Conservation (phyloP, 2,797 vertebrate genomes). For the Sylvilagus floridanus region DNA sequence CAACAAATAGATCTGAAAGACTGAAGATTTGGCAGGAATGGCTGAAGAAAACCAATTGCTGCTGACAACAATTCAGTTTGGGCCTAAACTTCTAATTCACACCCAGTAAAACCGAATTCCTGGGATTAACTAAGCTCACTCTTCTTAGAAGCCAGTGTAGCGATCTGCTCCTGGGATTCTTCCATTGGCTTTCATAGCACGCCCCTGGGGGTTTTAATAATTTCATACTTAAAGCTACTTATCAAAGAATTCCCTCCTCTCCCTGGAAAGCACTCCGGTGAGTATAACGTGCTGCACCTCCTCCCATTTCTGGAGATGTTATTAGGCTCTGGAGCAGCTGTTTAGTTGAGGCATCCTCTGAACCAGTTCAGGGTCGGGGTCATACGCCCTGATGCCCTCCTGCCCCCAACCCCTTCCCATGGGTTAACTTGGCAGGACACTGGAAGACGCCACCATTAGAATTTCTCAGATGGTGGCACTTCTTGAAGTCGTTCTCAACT, state of each 20-base stretch:
- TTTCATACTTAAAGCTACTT: conserved; percentile 14
- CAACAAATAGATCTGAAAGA: neutral
- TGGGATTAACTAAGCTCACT: neutral
- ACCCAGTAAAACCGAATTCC: neutral
- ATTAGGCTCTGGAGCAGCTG: neutral
- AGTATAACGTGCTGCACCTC: neutral
- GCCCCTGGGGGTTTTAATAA: neutral
- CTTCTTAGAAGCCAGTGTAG: neutral
- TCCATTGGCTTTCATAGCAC: neutral
- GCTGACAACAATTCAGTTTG: neutral
- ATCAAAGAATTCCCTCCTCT: neutral
- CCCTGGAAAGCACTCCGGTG: neutral
- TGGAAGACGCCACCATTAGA: neutral
- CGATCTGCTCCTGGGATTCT: neutral
- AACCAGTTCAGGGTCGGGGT: neutral
- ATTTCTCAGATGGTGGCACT: neutral
- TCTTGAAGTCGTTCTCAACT: neutral
- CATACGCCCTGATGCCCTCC: neutral
- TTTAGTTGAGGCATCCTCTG: neutral
- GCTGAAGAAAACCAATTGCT: neutral
- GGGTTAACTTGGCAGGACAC: neutral
- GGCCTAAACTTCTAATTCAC: neutral
- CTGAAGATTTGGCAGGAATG: neutral
- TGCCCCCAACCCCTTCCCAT: neutral
- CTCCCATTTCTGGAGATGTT: neutral